Percentiles rank a stretch among this genome's conserved stretches.
Evolutionary conservation across 2,113 vertebrate genomes (phyloP).

Genomic region (Panthera leo): DNA sequence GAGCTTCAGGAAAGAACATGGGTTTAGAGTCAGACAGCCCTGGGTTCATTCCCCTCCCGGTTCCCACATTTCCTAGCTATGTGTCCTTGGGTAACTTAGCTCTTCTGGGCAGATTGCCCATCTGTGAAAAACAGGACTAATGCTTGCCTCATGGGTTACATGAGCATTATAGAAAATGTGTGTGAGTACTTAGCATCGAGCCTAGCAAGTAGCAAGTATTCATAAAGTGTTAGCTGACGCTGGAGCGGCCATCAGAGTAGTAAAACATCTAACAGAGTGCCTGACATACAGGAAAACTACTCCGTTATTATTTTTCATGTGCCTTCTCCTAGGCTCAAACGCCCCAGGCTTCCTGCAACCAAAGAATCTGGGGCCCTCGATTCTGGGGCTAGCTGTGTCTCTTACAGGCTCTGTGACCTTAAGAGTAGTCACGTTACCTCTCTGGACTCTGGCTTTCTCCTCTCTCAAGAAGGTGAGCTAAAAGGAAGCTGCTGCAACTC

Average conservation of each 20-base stretch:
- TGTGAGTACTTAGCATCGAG: background rate
- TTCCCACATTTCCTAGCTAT: background rate
- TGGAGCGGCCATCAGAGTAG: too few species aligned
- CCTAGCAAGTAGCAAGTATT: background rate
- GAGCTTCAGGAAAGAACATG: background rate
- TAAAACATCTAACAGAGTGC: accelerated
- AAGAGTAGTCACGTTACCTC: background rate
- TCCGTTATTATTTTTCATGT: background rate
- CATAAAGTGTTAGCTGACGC: background rate
- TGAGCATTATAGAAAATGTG: background rate
- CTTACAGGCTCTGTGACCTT: background rate
- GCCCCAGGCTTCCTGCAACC: background rate
- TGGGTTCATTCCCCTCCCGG: background rate
- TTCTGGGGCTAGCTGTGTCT: background rate
- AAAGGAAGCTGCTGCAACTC: background rate
- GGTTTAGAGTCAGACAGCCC: background rate
- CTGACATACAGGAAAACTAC: background rate
- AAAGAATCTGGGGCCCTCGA: background rate
- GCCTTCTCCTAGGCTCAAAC: background rate
- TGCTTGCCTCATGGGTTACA: background rate
- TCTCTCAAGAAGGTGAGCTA: background rate
- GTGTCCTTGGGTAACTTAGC: background rate
- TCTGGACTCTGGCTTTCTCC: background rate
- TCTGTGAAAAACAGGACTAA: background rate
- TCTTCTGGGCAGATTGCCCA: background rate